phyloP scores from a whole-genome alignment of 2,888 invertebrate genomes.

The Schizotus pectinicornis region DNA sequence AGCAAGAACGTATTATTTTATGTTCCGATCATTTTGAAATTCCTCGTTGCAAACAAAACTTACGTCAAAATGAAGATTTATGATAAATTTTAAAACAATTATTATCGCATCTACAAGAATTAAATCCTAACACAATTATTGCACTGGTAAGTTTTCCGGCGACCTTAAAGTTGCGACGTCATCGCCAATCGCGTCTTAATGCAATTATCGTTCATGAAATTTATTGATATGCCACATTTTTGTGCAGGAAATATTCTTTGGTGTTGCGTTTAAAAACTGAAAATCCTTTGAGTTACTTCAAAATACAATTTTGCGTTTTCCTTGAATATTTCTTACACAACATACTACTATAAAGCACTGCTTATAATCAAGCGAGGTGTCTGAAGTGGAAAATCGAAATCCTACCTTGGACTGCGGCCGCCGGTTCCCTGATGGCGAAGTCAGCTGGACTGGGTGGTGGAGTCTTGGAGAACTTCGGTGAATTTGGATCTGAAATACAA shows the following conservation, averaged over 20 bases:
- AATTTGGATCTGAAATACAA: constrained; percentile 63
- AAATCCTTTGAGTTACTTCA: neutral
- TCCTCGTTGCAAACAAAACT: neutral
- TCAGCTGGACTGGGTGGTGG: constrained; percentile 76
- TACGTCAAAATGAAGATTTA: no score
- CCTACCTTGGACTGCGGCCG: constrained; percentile 57
- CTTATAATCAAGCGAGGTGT: constrained; percentile 34
- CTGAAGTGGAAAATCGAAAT: constrained; percentile 25
- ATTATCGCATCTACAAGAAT: no score
- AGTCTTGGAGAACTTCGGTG: constrained; percentile 70
- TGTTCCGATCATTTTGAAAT: neutral
- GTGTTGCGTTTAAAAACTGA: neutral
- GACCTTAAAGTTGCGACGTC: constrained; percentile 32
- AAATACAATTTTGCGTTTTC: neutral
- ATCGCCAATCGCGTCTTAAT: constrained; percentile 19
- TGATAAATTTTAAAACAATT: no score
- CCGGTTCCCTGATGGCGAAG: constrained; percentile 63
- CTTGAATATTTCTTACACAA: constrained; percentile 36
- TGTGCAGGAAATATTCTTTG: constrained; percentile 42
- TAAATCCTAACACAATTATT: neutral
- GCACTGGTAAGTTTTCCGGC: constrained; percentile 42
- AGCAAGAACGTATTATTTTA: neutral
- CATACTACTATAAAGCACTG: constrained; percentile 36
- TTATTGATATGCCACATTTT: constrained; percentile 52
- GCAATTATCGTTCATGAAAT: constrained; percentile 17